Conservation (phyloP, 2,888 invertebrate genomes). For the Perizoma affinitatum region DNA sequence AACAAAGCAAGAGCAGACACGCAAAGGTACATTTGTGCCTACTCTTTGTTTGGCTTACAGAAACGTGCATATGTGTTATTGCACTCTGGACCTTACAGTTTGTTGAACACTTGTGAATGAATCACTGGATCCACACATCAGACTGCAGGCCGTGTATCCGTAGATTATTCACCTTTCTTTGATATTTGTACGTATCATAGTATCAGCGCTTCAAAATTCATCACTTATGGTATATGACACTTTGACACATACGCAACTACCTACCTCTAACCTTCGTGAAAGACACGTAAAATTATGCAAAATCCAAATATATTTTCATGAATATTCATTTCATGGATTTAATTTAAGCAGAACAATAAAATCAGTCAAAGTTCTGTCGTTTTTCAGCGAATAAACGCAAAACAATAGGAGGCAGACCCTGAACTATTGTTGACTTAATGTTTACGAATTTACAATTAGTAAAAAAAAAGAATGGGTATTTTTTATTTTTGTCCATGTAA, state of each 20-base stretch:
- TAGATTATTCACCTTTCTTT: too few relatives aligned
- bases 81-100: slow-evolving; percentile 21
- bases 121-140: slow-evolving; percentile 11
- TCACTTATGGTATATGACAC: too few relatives aligned
- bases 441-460: not conserved
- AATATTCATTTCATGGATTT: not conserved
- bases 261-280: too few relatives aligned
- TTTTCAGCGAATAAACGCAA: too few relatives aligned
- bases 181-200: too few relatives aligned
- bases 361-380: not conserved
- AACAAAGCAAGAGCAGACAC: slow-evolving; percentile 27
- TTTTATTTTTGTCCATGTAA: too few relatives aligned
- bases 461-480: too few relatives aligned
- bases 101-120: slow-evolving; percentile 23
- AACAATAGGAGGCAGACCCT: not conserved
- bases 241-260: too few relatives aligned
- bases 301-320: not conserved
- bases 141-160: too few relatives aligned
- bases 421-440: not conserved
- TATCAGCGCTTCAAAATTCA: too few relatives aligned
- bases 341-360: not conserved
- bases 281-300: too few relatives aligned
- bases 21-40: slow-evolving; percentile 18
- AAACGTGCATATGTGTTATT: slow-evolving; percentile 22
- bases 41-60: slow-evolving; percentile 22